These are phyloP conservation scores for Piliocolobus tephrosceles DNA, from an alignment of 2,113 vertebrate species.

Conservation along the genomic window DNA sequence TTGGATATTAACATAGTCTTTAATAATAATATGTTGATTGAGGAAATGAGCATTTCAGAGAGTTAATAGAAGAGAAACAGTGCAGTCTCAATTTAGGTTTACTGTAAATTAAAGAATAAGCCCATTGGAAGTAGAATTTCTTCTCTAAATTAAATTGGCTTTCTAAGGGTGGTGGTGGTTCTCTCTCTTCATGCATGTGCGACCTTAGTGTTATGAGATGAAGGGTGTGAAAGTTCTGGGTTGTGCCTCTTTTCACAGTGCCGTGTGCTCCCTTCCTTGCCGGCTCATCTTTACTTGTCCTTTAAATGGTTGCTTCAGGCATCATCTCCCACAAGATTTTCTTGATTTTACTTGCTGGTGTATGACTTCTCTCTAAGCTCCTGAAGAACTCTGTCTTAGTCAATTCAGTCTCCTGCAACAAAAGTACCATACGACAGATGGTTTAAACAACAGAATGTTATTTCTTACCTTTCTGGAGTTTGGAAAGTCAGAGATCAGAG, in stretches of 20 bases:
- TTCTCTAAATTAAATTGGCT: background rate
- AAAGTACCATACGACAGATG: background rate
- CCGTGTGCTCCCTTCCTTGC: background rate
- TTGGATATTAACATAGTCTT: background rate
- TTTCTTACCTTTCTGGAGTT: background rate
- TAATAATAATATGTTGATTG: background rate
- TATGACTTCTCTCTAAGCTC: background rate
- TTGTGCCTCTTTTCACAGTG: background rate
- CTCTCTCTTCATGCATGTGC: background rate
- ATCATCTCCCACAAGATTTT: background rate
- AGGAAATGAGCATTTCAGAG: background rate
- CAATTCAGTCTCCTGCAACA: background rate
- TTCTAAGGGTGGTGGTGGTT: background rate
- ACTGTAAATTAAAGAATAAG: background rate
- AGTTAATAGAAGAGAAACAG: background rate
- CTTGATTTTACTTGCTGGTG: background rate
- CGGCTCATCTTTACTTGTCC: background rate
- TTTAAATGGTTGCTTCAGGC: background rate
- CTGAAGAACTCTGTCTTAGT: background rate
- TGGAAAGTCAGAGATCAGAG: background rate
- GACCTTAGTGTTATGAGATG: background rate
- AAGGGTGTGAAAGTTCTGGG: background rate
- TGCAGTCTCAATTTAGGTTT: background rate
- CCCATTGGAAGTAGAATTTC: background rate
- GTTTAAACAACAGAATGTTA: background rate